These are phyloP conservation scores for Rhodinocichla rosea DNA, from an alignment of 2,113 vertebrate genomes.

Conservation along the genomic window DNA sequence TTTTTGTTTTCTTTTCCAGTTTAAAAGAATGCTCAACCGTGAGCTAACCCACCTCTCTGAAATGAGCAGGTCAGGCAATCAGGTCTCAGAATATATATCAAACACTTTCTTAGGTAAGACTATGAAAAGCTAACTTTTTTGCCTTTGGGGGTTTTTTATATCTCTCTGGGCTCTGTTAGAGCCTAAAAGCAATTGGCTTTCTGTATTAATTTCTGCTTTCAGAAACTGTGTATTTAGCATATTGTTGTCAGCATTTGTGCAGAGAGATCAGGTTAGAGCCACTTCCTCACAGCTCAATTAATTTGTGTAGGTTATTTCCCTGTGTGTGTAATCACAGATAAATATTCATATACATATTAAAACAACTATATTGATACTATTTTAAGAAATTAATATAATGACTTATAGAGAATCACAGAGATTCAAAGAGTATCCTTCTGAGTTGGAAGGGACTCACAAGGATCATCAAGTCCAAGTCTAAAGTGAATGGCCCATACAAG, in stretches of 20 bases:
- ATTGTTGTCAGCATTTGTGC: neutral
- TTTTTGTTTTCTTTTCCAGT: conserved; percentile 76
- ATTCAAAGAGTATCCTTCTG: neutral
- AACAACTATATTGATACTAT: neutral
- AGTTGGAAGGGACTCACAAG: neutral
- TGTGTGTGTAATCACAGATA: neutral
- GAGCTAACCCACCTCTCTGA: conserved; percentile 97
- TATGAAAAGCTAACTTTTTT: neutral
- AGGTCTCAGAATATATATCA: conserved; percentile 98
- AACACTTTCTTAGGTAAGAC: conserved; percentile 97
- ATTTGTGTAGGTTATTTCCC: neutral
- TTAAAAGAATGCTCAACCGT: conserved; percentile 98
- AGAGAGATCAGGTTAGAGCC: neutral
- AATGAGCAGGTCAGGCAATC: conserved; percentile 99
- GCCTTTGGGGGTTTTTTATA: neutral
- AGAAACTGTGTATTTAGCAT: neutral
- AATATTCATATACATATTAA: neutral
- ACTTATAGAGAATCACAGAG: neutral
- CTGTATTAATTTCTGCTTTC: neutral
- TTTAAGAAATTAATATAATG: neutral
- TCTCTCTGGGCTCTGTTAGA: neutral
- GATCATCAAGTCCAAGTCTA: neutral
- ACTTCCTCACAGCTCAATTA: neutral
- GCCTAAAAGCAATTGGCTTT: neutral
- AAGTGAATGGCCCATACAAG: neutral